Conservation (phyloP, 30 jellyfish, hydroid and myxozoan species). For the Pseudorhiza aurosa region DNA sequence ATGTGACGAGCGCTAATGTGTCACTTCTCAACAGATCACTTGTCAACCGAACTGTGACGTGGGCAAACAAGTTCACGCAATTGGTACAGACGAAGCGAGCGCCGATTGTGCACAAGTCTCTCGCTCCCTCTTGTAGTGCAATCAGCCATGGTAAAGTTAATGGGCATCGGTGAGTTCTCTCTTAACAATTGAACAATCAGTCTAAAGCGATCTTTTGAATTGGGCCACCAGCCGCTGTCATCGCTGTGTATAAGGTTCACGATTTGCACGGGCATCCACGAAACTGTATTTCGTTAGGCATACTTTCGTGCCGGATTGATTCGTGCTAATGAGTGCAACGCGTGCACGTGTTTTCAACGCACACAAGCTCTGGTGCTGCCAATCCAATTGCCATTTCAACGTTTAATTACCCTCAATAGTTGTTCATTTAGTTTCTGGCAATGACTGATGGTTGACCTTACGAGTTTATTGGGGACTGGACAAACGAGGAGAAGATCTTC, state of each 20-base stretch:
- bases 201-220: conserved; percentile 39
- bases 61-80: neutral
- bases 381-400: too few relatives aligned
- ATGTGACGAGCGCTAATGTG: neutral
- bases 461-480: too few relatives aligned
- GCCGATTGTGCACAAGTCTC: neutral
- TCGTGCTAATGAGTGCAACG: too few relatives aligned
- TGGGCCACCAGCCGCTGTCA: conserved; percentile 54
- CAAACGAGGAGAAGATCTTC: neutral
- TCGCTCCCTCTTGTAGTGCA: conserved; percentile 7
- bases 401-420: too few relatives aligned
- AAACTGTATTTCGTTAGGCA: neutral
- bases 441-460: too few relatives aligned
- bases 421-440: too few relatives aligned
- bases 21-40: neutral
- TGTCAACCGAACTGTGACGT: neutral
- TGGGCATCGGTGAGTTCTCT: conserved; percentile 66
- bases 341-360: too few relatives aligned
- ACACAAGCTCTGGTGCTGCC: too few relatives aligned
- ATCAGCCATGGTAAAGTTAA: conserved; percentile 69
- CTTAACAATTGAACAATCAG: conserved; percentile 50
- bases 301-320: too few relatives aligned
- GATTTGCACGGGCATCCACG: neutral
- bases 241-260: neutral
- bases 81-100: neutral